Evolutionary conservation across 2,797 vertebrate species (phyloP).

Genomic region (Brachyrhaphis roseni): DNA sequence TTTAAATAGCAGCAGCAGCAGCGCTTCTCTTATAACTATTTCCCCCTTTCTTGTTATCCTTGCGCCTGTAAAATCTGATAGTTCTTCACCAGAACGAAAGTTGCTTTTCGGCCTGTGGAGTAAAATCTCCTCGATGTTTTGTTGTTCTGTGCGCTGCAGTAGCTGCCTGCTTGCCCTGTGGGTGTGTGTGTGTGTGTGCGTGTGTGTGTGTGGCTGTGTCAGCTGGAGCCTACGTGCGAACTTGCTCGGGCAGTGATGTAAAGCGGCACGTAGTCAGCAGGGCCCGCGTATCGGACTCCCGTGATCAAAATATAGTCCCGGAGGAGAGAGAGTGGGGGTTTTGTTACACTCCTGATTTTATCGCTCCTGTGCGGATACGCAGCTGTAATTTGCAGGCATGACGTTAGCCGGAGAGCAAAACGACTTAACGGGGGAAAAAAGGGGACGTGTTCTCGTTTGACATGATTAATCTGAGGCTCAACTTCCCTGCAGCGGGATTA

Average conservation of each 20-base stretch:
- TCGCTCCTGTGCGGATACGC: conserved; percentile 61
- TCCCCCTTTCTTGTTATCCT: background rate
- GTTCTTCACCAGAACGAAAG: background rate
- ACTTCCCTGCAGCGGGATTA: conserved; percentile 46
- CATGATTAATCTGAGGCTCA: conserved; percentile 46
- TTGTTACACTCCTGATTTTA: conserved; percentile 72
- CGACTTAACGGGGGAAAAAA: conserved; percentile 1
- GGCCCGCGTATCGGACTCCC: conserved; percentile 75
- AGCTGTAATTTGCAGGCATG: conserved; percentile 68
- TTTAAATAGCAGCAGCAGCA: conserved; percentile 17
- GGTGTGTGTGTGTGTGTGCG: conserved; percentile 4
- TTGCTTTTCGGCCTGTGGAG: conserved; percentile 3
- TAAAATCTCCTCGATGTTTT: conserved; percentile 29
- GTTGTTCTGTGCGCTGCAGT: conserved; percentile 59
- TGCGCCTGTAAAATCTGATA: background rate
- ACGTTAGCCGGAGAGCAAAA: conserved; percentile 49
- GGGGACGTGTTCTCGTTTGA: background rate
- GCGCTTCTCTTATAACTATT: background rate
- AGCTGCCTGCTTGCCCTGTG: conserved; percentile 5
- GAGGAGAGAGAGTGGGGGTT: conserved; percentile 59
- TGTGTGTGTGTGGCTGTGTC: conserved; percentile 30
- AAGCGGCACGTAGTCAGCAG: conserved; percentile 77
- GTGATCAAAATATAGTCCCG: conserved; percentile 79
- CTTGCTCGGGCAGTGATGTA: conserved; percentile 74
- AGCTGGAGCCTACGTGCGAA: conserved; percentile 80